Base-by-base conservation (phyloP, 2,113 vertebrate species). In the Labeo rohita region DNA sequence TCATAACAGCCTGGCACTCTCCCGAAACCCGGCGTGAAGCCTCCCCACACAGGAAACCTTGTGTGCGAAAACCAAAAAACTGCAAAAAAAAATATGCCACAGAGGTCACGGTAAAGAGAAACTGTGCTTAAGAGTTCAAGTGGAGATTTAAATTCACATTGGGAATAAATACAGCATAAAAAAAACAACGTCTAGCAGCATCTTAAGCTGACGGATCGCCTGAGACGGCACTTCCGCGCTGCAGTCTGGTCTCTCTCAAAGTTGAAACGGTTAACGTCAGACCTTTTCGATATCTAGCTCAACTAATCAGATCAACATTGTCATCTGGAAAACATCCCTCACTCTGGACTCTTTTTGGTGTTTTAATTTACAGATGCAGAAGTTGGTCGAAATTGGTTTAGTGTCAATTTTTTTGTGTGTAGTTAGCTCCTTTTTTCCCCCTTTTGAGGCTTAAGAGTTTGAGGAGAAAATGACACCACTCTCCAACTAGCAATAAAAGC, bases 1-100 rank as follows among this genome's bases (percentile, higher is more conserved):
- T 90, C 91, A 92, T 95, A 94, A 95, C 93, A 90, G 92, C 89
- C 90, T 82, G 18, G 50, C 50, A 85, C 89, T 89, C 86, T 89
- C 85, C 70, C 52, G 50, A 66, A 86, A 23, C 77, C 8, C 52
- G 47, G 84, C 56, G 28, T 59, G 61, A 52, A 72, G 66, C 83
- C 68, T 83, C 50, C 28, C 59, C 52, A 43, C n/a, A 39, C 49
- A 80, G 68, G 68, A 75, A 82, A 73, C 12, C 18, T 73, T 83
- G 50, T 59, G 68, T 8, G 21, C 6, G 36, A 83, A 86, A 80
- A 65, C 5, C 52, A 34, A 70, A 52, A 34, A 70, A 66, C 4
- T 21, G 23, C 15, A 74, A 36, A 73, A 45, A 49, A n/a, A 36
- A 70, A 68, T 73, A 13, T 63, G 52, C 34, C 61, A 39, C 21